Percentiles rank a stretch among this genome's conserved stretches.
Conservation (phyloP, 2,888 invertebrate species). For the Pycnomerus fuliginosus region DNA sequence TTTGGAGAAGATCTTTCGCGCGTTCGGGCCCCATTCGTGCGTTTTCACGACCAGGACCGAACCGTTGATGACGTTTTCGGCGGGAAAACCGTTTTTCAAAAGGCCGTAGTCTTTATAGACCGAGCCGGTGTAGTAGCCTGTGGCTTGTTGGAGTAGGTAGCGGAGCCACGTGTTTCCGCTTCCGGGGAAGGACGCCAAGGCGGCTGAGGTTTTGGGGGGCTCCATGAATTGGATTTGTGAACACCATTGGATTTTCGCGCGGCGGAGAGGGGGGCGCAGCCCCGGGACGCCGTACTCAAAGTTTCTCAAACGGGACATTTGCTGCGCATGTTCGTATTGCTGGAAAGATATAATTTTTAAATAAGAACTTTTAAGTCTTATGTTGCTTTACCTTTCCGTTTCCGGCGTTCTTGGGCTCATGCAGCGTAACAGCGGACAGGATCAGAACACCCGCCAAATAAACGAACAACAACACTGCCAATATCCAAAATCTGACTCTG, state of each 20-base stretch:
- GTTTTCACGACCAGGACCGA: constrained; percentile 79
- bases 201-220: constrained; percentile 59
- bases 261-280: constrained; percentile 41
- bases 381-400: constrained; percentile 34
- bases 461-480: constrained; percentile 49
- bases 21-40: constrained; percentile 68
- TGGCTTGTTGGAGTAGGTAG: constrained; percentile 75
- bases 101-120: constrained; percentile 81
- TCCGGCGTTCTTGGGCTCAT: constrained; percentile 42
- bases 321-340: constrained; percentile 21
- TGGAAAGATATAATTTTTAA: constrained; percentile 5
- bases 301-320: constrained; percentile 28
- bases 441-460: constrained; percentile 53
- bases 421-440: constrained; percentile 52
- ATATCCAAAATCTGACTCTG: constrained; percentile 52
- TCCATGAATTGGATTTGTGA: constrained; percentile 52
- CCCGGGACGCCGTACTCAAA: constrained; percentile 44
- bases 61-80: constrained; percentile 72
- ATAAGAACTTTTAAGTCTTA: constrained; percentile 5
- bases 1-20: constrained; percentile 62
- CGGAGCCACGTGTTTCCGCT: constrained; percentile 84
- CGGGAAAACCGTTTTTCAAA: constrained; percentile 76
- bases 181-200: constrained; percentile 78
- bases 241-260: constrained; percentile 57
- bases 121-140: constrained; percentile 75